Percentiles rank a stretch among this genome's conserved stretches.
Evolutionary conservation across 2,113 vertebrate genomes (phyloP).

Genomic region (Trochalopteron elliotii): DNA sequence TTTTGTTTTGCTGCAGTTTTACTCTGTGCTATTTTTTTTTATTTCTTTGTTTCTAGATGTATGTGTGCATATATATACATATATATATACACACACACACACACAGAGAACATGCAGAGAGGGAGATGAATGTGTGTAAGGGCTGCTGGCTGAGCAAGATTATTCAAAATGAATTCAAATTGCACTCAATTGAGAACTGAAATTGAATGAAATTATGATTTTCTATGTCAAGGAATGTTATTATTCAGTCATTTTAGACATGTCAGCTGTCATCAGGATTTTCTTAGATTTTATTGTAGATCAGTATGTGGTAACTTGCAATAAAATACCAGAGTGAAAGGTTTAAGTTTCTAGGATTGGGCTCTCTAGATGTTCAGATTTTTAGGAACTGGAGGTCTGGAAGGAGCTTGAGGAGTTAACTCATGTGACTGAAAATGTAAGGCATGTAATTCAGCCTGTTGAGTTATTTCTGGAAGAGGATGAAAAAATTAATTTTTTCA

Average conservation of each 20-base stretch:
- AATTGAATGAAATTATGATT: fast-evolving
- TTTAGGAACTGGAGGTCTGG: not conserved
- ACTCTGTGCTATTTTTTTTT: not conserved
- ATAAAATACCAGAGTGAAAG: not conserved
- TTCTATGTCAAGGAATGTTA: not conserved
- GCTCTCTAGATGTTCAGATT: not conserved
- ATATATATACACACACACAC: fast-evolving
- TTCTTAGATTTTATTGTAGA: not conserved
- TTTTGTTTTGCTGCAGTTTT: not conserved
- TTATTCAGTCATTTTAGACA: not conserved
- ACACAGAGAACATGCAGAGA: not conserved
- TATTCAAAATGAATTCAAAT: not conserved
- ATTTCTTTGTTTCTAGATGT: not conserved
- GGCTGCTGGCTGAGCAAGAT: not conserved
- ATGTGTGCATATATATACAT: fast-evolving
- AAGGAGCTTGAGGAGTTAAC: not conserved
- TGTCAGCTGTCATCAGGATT: not conserved
- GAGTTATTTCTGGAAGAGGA: not conserved
- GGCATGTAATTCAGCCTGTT: not conserved
- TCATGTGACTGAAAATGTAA: not conserved
- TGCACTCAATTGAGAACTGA: not conserved
- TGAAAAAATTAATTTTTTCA: not conserved
- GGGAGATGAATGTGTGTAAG: not conserved
- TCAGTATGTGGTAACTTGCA: not conserved
- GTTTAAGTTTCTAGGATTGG: not conserved